Conservation (phyloP, 1,140 invertebrate species). For the Tenebrio molitor region DNA sequence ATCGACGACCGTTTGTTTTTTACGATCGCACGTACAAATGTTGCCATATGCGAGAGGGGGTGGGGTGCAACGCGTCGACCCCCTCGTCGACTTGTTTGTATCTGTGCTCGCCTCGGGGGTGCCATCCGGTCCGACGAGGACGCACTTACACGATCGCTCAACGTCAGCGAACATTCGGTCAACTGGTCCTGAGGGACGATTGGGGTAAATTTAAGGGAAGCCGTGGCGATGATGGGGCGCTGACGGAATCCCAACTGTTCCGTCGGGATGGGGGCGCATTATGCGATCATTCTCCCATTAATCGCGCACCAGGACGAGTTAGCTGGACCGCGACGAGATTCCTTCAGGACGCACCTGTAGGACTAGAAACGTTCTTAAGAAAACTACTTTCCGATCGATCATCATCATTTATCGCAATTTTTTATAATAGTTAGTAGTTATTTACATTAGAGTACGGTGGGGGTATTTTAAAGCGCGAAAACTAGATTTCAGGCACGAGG, state of each 20-base stretch:
- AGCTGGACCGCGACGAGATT: no score
- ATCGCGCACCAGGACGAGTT: no score
- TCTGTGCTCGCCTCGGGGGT: constrained; percentile 34
- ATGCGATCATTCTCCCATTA: neutral
- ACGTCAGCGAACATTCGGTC: constrained; percentile 46
- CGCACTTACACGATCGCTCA: constrained; percentile 43
- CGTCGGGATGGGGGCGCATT: no score
- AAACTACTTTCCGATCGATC: no score
- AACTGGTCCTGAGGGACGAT: constrained; percentile 43
- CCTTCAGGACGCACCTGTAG: no score
- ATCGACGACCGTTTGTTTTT: neutral
- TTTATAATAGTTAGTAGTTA: no score
- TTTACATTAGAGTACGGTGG: no score
- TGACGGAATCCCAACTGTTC: constrained; percentile 35
- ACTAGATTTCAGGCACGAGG: no score
- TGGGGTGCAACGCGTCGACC: constrained; percentile 4
- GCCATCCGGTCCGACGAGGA: constrained; percentile 18
- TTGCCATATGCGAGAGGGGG: constrained; percentile 28
- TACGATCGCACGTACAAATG: neutral
- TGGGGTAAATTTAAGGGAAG: constrained; percentile 38
- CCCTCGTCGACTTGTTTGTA: constrained; percentile 15
- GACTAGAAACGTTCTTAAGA: no score
- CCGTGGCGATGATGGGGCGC: constrained; percentile 29
- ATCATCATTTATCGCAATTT: no score
- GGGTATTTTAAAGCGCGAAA: no score